Conservation (phyloP, 1,140 invertebrate genomes). For the Oedothorax gibbosus region DNA sequence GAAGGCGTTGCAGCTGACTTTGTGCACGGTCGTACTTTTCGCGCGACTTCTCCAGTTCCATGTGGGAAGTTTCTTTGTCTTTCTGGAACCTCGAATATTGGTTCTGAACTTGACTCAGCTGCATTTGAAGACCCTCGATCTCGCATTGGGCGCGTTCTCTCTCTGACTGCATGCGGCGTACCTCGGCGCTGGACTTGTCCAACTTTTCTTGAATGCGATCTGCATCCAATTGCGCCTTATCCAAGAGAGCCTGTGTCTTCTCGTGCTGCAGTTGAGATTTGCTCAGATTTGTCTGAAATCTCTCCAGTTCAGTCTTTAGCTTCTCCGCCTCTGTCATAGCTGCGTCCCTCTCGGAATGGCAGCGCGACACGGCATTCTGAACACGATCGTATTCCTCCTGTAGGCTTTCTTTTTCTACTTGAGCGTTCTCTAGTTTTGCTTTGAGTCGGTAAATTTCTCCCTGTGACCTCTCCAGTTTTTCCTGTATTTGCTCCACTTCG, state of each 20-base stretch:
- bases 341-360: slow-evolving; percentile 91
- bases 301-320: slow-evolving; percentile 87
- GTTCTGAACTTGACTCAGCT: slow-evolving; percentile 84
- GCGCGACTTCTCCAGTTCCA: slow-evolving; percentile 85
- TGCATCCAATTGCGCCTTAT: slow-evolving; percentile 90
- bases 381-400: slow-evolving; percentile 83
- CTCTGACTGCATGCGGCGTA: slow-evolving; percentile 85
- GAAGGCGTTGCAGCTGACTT: slow-evolving; percentile 79
- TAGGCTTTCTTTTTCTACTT: slow-evolving; percentile 90
- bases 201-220: slow-evolving; percentile 90
- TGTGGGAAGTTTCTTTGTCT: slow-evolving; percentile 85
- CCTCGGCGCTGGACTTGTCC: slow-evolving; percentile 84
- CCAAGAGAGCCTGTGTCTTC: slow-evolving; percentile 87
- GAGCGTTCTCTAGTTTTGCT: slow-evolving; percentile 92
- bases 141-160: slow-evolving; percentile 83
- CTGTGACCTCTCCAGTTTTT: slow-evolving; percentile 92
- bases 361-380: slow-evolving; percentile 71
- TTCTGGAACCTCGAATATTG: slow-evolving; percentile 88
- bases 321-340: slow-evolving; percentile 87
- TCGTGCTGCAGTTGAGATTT: slow-evolving; percentile 91
- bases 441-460: slow-evolving; percentile 94
- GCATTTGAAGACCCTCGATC: slow-evolving; percentile 86
- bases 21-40: slow-evolving; percentile 89
- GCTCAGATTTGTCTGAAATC: slow-evolving; percentile 86
- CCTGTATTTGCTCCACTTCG: slow-evolving; percentile 86